Base-by-base conservation (phyloP, 2,113 vertebrate genomes). In the Clarias magur region DNA sequence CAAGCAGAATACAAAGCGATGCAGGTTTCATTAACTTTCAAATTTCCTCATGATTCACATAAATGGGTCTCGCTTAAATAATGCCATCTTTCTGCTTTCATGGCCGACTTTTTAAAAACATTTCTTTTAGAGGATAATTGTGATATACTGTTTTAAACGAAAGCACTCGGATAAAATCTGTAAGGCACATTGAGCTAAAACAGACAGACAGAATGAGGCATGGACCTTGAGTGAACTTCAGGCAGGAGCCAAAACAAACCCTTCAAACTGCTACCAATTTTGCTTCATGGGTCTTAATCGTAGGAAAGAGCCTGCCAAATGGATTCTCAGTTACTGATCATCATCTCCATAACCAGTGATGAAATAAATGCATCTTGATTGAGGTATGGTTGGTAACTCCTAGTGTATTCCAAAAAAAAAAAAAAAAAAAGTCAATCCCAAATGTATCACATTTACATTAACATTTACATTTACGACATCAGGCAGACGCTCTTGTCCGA, bases 171-270 rank as follows among this genome's bases (percentile, higher is more conserved):
- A 76, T 88, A 65, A 85, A 56, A 67, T 79, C 25, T 54, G 59
- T 16, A n/a, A 75, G 56, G 27, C 8, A 16, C 13, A 25, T 3
- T 65, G 60, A 30, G 23, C 48, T 78, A 67, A 75, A 87, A 57
- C 78, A 80, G 56, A 63, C 56, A 27, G 16, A 62, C 80, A 34
- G 68, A 23, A 79, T 25, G 27, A 16, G 86, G 48, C 27, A 87
- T 19, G 21, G 81, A 85, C 30, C 85, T 87, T 30, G 16, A 67
- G 42, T 85, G 78, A 85, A 85, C 68, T 72, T 48, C 53, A 79
- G 48, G 12, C 75, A 81, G 54, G 78, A 70, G 48, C 80, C 79
- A 89, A 90, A 85, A 89, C 62, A 42, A 89, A 75, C 53, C 73
- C 16, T 53, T n/a, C 15, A 82, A 68, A 70, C 25, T 8, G 34